Percentiles rank a stretch among this genome's conserved stretches.
phyloP scores from a whole-genome alignment of 1,140 invertebrate species.

The Temnothorax curvispinosus region DNA sequence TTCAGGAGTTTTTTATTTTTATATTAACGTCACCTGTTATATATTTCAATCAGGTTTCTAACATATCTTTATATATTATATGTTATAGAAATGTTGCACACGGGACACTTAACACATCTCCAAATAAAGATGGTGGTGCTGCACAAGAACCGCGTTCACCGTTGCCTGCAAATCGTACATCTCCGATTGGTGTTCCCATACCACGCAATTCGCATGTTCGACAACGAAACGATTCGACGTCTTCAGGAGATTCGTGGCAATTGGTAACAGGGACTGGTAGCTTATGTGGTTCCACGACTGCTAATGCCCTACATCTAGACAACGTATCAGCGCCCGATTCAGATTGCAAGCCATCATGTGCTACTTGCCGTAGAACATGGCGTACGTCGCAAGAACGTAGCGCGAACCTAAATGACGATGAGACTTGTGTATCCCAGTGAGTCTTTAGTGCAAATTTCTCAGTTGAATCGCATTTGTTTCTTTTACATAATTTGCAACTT shows the following conservation, averaged over 20 bases:
- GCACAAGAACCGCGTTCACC: constrained; percentile 80
- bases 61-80: background rate
- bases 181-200: constrained; percentile 88
- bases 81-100: constrained; percentile 76
- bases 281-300: constrained; percentile 86
- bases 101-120: constrained; percentile 77
- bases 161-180: constrained; percentile 84
- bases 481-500: constrained; percentile 36
- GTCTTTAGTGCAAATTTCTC: constrained; percentile 40
- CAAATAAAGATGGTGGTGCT: constrained; percentile 76
- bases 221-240: constrained; percentile 87
- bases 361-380: constrained; percentile 74
- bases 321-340: constrained; percentile 75
- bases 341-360: constrained; percentile 80
- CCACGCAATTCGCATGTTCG: constrained; percentile 84
- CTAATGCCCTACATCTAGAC: constrained; percentile 84
- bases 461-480: background rate
- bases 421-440: constrained; percentile 77
- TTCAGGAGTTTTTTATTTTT: background rate
- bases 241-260: constrained; percentile 89
- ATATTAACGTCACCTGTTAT: background rate
- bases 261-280: constrained; percentile 90
- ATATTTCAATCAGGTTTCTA: background rate
- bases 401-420: constrained; percentile 84
- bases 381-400: constrained; percentile 83